phyloP scores from a whole-genome alignment of 2,113 vertebrate genomes.

The Coregonus clupeaformis region DNA sequence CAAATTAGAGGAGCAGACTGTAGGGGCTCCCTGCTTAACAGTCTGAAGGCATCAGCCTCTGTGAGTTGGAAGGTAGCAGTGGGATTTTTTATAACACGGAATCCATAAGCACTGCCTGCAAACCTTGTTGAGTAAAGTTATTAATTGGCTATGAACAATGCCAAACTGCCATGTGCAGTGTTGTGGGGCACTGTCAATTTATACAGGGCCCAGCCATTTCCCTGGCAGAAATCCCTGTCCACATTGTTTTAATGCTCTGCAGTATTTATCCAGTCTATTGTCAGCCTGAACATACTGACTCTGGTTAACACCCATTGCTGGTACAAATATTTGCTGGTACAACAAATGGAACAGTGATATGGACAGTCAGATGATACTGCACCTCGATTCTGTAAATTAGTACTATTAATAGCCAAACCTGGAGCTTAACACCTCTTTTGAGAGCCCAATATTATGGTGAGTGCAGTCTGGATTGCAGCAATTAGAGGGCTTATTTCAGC shows the following conservation, averaged over 20 bases:
- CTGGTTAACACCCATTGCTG: conserved; percentile 24
- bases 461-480: conserved; percentile 16
- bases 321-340: background rate
- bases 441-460: background rate
- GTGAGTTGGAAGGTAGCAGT: conserved; percentile 45
- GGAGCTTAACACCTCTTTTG: background rate
- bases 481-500: conserved; percentile 24
- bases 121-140: conserved; percentile 63
- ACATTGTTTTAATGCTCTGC: conserved; percentile 48
- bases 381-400: background rate
- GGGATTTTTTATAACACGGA: conserved; percentile 63
- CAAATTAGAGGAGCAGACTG: conserved; percentile 56
- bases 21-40: conserved; percentile 59
- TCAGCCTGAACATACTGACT: conserved; percentile 20
- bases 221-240: conserved; percentile 27
- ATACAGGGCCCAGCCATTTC: conserved; percentile 43
- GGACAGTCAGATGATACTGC: too few species aligned
- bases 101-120: conserved; percentile 61
- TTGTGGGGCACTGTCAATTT: conserved; percentile 51
- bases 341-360: background rate
- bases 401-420: background rate
- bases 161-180: conserved; percentile 56
- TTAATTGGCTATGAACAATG: conserved; percentile 68
- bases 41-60: conserved; percentile 41
- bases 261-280: conserved; percentile 22